Percentiles rank a stretch among this genome's conserved stretches.
These are phyloP conservation scores for Nesidiocoris tenuis DNA, from an alignment of 2,888 invertebrate genomes.

Conservation along the genomic window DNA sequence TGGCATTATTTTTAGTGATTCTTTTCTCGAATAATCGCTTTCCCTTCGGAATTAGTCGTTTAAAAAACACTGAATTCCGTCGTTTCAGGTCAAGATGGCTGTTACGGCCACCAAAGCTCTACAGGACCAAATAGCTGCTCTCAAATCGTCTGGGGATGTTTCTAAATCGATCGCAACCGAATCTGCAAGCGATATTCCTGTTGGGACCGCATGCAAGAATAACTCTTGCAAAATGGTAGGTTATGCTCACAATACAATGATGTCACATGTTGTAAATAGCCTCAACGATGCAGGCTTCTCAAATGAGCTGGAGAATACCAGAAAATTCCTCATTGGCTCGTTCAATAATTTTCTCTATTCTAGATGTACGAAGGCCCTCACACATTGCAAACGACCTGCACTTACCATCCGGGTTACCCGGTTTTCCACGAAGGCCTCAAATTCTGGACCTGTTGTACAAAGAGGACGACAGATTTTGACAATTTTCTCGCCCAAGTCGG, in stretches of 20 bases:
- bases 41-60: background rate
- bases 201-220: constrained; percentile 84
- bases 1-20: too few relatives aligned
- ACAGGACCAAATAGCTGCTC: constrained; percentile 17
- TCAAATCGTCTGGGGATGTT: constrained; percentile 18
- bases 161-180: background rate
- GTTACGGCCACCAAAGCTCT: constrained; percentile 24
- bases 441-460: constrained; percentile 95
- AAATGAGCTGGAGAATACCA: too few relatives aligned
- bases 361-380: constrained; percentile 66
- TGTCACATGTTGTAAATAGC: too few relatives aligned
- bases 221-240: constrained; percentile 68
- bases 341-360: too few relatives aligned
- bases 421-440: constrained; percentile 97
- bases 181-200: constrained; percentile 56
- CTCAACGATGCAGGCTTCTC: too few relatives aligned
- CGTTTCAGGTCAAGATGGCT: constrained; percentile 15
- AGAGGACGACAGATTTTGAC: constrained; percentile 89
- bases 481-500: constrained; percentile 89
- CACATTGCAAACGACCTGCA: constrained; percentile 66
- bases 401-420: constrained; percentile 83
- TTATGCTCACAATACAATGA: too few relatives aligned
- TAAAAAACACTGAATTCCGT: too few relatives aligned
- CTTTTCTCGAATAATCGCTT: background rate
- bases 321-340: too few relatives aligned